Percentiles rank a stretch among this genome's conserved stretches.
phyloP scores from a whole-genome alignment of 2,113 vertebrate species.

The Dicrurus megarhynchus region DNA sequence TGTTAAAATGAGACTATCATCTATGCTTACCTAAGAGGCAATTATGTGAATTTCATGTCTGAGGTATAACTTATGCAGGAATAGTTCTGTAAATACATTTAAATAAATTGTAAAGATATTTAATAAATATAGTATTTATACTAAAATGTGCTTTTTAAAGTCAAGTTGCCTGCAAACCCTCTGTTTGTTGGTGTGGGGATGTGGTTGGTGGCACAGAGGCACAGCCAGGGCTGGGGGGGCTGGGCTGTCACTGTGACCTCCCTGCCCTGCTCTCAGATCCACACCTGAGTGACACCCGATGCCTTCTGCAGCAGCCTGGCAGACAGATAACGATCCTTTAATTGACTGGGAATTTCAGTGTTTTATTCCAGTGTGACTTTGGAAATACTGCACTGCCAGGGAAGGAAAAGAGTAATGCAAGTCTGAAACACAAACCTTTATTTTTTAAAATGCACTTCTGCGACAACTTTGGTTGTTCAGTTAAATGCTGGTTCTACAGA shows the following conservation, averaged over 20 bases:
- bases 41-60: slow-evolving; percentile 79
- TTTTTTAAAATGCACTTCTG: background rate
- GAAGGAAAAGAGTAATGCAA: background rate
- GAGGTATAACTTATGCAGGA: slow-evolving; percentile 84
- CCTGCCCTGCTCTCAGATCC: background rate
- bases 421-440: background rate
- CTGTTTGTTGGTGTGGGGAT: background rate
- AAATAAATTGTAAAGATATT: slow-evolving; percentile 91
- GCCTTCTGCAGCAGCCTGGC: background rate
- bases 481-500: rapidly evolving
- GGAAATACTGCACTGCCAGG: background rate
- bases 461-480: background rate
- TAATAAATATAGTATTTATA: slow-evolving; percentile 98
- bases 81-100: slow-evolving; percentile 86
- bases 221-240: background rate
- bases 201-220: background rate
- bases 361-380: background rate
- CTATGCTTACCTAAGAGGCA: slow-evolving; percentile 74
- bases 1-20: slow-evolving; percentile 74
- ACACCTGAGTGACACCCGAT: rapidly evolving
- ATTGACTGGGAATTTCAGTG: background rate
- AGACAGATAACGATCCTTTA: background rate
- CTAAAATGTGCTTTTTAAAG: slow-evolving; percentile 56
- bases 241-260: background rate
- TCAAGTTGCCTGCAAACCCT: background rate